phyloP scores from a whole-genome alignment of 2,888 invertebrate genomes.

The Eueremaeus valkanovi region DNA sequence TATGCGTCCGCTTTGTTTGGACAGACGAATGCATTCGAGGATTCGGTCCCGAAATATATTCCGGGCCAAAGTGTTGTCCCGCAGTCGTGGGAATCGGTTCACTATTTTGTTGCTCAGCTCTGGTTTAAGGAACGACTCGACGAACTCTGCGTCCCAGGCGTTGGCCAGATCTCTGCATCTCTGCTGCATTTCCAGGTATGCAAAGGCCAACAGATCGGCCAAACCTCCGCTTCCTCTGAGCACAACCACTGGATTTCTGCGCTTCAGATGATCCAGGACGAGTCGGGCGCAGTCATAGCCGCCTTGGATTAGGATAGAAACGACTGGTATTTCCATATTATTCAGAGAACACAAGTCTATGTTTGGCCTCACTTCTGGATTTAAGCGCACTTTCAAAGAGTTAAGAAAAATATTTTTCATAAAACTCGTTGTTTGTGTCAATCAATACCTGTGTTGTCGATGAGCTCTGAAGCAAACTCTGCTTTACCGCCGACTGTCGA shows the following conservation, averaged over 20 bases:
- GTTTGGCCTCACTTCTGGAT: background rate
- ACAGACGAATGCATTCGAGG: conserved; percentile 51
- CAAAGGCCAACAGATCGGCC: conserved; percentile 53
- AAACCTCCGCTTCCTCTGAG: conserved; percentile 53
- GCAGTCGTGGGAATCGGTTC: conserved; percentile 51
- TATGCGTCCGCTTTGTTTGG: conserved; percentile 50
- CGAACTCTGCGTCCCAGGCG: conserved; percentile 50
- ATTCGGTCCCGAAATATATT: conserved; percentile 52
- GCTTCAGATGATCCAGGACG: conserved; percentile 51
- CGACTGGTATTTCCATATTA: conserved; percentile 50
- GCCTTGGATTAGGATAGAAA: conserved; percentile 53
- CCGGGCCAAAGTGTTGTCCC: conserved; percentile 51
- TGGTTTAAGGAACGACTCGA: conserved; percentile 52
- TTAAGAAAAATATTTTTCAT: no score
- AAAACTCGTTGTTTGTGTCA: background rate
- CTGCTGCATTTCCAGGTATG: conserved; percentile 51
- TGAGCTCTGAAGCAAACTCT: conserved; percentile 16
- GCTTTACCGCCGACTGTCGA: conserved; percentile 40
- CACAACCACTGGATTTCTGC: conserved; percentile 53
- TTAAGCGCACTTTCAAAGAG: background rate
- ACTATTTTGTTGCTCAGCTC: conserved; percentile 52
- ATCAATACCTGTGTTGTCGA: conserved; percentile 11
- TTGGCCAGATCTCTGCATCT: conserved; percentile 45
- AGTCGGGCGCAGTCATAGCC: conserved; percentile 51
- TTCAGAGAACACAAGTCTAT: conserved; percentile 41